These are phyloP conservation scores for Blastomussa wellsi DNA, from an alignment of 92 coral and sea anemone genomes.

Conservation along the genomic window DNA sequence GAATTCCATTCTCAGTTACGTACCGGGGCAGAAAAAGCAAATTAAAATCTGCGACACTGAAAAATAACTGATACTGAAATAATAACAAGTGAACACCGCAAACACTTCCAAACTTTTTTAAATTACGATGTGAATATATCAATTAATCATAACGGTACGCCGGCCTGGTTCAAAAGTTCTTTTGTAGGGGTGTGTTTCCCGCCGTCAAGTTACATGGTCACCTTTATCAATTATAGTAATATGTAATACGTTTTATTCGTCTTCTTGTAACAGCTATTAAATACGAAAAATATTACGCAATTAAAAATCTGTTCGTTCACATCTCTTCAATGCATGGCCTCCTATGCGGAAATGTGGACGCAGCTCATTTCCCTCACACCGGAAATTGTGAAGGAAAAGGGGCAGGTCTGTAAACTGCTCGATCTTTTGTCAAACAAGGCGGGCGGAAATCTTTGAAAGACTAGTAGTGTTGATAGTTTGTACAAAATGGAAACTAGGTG, in stretches of 20 bases:
- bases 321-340: background rate
- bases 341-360: slow-evolving; percentile 18
- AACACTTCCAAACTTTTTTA: background rate
- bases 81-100: background rate
- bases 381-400: slow-evolving; percentile 18
- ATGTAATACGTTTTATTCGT: background rate
- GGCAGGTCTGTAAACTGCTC: background rate
- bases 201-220: background rate
- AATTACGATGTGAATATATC: background rate
- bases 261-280: background rate
- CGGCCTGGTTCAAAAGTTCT: background rate
- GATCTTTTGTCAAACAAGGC: slow-evolving; percentile 37
- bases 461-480: slow-evolving; percentile 21
- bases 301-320: background rate
- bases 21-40: background rate
- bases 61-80: background rate
- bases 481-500: background rate
- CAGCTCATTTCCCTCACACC: background rate
- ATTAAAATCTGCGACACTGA: background rate
- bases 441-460: slow-evolving; percentile 35
- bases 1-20: background rate
- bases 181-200: background rate
- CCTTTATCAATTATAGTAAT: background rate
- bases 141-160: background rate
- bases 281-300: background rate